Evolutionary conservation across 2,888 invertebrate genomes (phyloP).

Genomic region (Eristalis pertinax): DNA sequence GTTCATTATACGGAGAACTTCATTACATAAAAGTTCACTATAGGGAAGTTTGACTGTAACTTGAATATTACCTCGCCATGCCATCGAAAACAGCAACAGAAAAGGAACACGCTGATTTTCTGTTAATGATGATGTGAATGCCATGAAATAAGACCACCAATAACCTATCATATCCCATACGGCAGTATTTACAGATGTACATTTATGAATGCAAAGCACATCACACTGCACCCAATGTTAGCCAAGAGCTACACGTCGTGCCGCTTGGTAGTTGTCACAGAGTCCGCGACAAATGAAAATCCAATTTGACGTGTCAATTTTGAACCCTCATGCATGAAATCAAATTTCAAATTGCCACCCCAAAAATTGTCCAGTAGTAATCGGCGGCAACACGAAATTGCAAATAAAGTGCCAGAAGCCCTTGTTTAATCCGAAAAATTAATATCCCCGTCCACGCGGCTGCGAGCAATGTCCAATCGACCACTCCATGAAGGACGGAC

Average conservation of each 20-base stretch:
- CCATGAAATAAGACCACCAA: no score
- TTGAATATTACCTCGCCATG: no score
- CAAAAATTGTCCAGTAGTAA: not conserved
- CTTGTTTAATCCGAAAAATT: not conserved
- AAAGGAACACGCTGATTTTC: no score
- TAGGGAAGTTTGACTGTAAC: no score
- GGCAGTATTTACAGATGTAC: no score
- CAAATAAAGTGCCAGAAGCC: not conserved
- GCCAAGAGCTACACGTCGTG: not conserved
- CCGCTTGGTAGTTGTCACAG: not conserved
- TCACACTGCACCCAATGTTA: not conserved
- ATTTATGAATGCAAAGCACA: not conserved
- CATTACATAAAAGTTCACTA: no score
- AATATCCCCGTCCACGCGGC: not conserved
- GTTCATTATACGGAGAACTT: no score
- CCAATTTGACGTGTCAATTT: not conserved
- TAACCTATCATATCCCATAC: no score
- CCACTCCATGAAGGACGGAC: conserved; percentile 25
- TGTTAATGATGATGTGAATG: no score
- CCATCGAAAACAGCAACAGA: no score
- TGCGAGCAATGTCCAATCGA: conserved; percentile 15
- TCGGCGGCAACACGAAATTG: not conserved
- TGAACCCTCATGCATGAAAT: not conserved
- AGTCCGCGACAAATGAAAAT: not conserved
- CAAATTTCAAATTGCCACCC: not conserved